These are phyloP conservation scores for Delphinapterus leucas DNA, from an alignment of 2,113 vertebrate species.

Conservation along the genomic window DNA sequence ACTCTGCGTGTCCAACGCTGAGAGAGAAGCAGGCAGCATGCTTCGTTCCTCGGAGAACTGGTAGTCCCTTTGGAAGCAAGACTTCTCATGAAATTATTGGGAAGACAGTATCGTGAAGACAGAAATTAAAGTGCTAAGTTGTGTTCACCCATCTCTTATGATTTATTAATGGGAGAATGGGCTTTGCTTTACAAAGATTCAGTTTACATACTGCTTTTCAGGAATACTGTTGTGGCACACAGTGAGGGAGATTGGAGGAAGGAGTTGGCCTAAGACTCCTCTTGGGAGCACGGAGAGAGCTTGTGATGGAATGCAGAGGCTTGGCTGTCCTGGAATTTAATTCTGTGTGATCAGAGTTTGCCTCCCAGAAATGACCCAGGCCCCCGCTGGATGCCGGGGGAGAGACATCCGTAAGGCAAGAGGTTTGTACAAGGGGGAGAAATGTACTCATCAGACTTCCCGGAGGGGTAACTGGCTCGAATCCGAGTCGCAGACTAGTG, in stretches of 20 bases:
- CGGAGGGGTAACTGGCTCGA: too few species aligned
- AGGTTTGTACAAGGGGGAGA: neutral
- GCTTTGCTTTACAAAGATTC: neutral
- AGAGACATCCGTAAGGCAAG: neutral
- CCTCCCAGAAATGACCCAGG: neutral
- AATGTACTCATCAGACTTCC: neutral
- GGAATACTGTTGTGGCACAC: neutral
- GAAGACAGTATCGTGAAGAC: neutral
- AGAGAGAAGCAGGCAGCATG: neutral
- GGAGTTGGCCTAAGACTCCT: neutral
- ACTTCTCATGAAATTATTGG: neutral
- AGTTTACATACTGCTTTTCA: neutral
- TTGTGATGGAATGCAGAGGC: neutral
- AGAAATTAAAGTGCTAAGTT: neutral
- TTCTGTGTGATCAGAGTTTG: neutral
- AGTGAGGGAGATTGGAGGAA: neutral
- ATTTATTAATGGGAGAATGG: neutral
- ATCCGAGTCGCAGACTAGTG: neutral
- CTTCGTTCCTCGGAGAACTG: neutral
- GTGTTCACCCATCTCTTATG: neutral
- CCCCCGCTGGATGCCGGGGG: neutral
- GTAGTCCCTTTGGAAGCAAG: neutral
- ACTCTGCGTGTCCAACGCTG: fast-evolving
- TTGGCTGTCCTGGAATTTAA: neutral
- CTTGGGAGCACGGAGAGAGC: neutral